A percentile compares a stretch with the other conserved stretches of the same genome.
These are phyloP conservation scores for Pterocles gutturalis DNA, from an alignment of 2,113 vertebrate species.

Conservation along the genomic window DNA sequence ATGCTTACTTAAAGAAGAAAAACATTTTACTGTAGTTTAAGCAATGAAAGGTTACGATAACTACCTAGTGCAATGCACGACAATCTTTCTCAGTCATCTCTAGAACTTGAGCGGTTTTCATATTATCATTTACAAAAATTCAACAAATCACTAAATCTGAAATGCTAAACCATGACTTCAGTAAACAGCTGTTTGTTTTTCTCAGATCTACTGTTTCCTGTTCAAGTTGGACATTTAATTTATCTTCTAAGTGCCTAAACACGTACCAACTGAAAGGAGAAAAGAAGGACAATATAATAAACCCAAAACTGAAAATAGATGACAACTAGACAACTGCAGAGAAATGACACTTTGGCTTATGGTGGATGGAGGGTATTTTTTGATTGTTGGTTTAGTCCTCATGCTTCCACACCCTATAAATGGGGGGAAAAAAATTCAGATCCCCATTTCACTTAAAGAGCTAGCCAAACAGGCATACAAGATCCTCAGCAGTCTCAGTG, in stretches of 20 bases:
- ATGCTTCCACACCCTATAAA: constrained; percentile 8
- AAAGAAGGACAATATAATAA: not conserved
- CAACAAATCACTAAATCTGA: constrained; percentile 50
- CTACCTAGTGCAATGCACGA: constrained; percentile 73
- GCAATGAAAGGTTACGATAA: constrained; percentile 50
- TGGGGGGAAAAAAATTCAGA: not conserved
- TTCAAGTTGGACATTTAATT: not conserved
- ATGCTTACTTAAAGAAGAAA: constrained; percentile 55
- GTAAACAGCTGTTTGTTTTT: constrained; percentile 39
- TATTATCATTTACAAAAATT: constrained; percentile 67
- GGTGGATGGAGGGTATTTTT: not conserved
- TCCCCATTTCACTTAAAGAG: constrained; percentile 14
- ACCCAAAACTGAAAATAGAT: constrained; percentile 21
- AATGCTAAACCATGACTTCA: constrained; percentile 61
- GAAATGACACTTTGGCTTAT: not conserved
- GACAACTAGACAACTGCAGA: not conserved
- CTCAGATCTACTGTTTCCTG: constrained; percentile 22
- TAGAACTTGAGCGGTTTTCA: constrained; percentile 34
- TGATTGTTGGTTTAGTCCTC: constrained; percentile 26
- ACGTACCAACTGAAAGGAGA: constrained; percentile 27
- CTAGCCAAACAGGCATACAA: not conserved
- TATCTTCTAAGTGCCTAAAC: constrained; percentile 38
- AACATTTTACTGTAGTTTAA: constrained; percentile 19
- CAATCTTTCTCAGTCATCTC: constrained; percentile 52
- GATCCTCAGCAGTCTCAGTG: constrained; percentile 4